Base-by-base conservation (phyloP, 2,888 invertebrate genomes). In the Stramonita haemastoma region DNA sequence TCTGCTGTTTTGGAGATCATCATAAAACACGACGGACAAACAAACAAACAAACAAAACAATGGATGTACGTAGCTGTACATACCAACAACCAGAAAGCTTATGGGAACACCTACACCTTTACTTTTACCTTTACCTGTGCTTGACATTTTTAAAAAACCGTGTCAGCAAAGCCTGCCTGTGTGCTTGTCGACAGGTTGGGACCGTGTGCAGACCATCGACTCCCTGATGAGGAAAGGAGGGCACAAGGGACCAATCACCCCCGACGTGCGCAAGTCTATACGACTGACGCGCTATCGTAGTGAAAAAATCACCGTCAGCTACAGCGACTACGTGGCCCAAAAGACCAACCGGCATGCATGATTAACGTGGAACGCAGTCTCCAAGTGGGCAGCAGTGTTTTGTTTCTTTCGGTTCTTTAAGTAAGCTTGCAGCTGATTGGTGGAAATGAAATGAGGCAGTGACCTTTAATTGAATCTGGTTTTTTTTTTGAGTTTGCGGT, bases 201-300 rank as follows among this genome's bases (percentile, higher is more conserved):
- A 99, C 97, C 98, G 98, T 96, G 97, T 98, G 93, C 99, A 99
- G 96, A 99, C 99, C 46, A 99, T 99, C 95, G 99, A 99, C 96
- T 99, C 99, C 79, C 97, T 99, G 91, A 97, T 99, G 92, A 97
- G 99, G 93, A 99, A 99, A 96, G 99, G 99, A 92, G 99, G 99
- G 86, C 99, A 97, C 96, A 98, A 98, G 96, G 98, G 98, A 86
- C 91, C 93, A 86, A 95, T 96, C 86, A 95, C 94, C 34, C 92
- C 93, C 11, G 96, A 96, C 57, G 93, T 96, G 46, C 97, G 99
- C 90, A 97, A 98, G 94, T 97, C 98, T 96, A 98, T 99, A 96
- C 98, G 98, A 96, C 97, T 99, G 94, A 99, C 99, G 89, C 98
- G 99, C 93, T 99, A 99, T 96, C 98, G 98, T 96, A 99, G 99